Evolutionary conservation across 2,888 invertebrate species (phyloP), one percentile per base, ranked within the genome.

Genomic region (Phalangium opilio): DNA sequence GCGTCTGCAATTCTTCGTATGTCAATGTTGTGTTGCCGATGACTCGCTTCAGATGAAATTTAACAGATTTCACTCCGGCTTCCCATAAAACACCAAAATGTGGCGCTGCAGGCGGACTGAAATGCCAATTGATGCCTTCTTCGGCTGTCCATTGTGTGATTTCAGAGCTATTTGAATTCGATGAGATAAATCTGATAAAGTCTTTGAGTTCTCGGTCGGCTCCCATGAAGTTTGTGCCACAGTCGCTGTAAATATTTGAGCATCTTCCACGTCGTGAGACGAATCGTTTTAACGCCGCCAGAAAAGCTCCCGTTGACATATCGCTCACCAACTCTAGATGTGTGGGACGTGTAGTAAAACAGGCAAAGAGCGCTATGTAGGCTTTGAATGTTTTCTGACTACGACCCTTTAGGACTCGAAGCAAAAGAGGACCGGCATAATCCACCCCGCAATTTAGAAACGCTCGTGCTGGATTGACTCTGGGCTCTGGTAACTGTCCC

Each of bases 1-100:
- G n/a, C n/a, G n/a, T n/a, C n/a, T n/a, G n/a, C n/a, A 63, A 47
- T 43, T 66, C 62, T 45, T 64, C 61, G 41, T 51, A 61, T 1
- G 60, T 63, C 2, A 59, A 38, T 3, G 42, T 53, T 12, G 52
- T 19, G 2, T 56, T 51, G 0, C 60, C 59, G 3, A 63, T 41
- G n/a, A n/a, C n/a, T n/a, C n/a, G n/a, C n/a, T n/a, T n/a, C n/a
- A n/a, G n/a, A n/a, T n/a, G n/a, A n/a, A n/a, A n/a, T n/a, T n/a
- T n/a, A n/a, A n/a, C n/a, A n/a, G n/a, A n/a, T n/a, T n/a, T n/a
- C n/a, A n/a, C 48, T n/a, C 51, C 47, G 1, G 53, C 48, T 20
- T 55, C 55, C 54, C 52, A 51, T 2, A 50, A 18, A 1, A 55
- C 54, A 2, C 45, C 54, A 41, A 54, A 55, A 33, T 56, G 49